Evolutionary conservation across 2,113 vertebrate genomes (phyloP), one percentile per base, ranked within the genome.

Genomic region (Trematomus loennbergii): DNA sequence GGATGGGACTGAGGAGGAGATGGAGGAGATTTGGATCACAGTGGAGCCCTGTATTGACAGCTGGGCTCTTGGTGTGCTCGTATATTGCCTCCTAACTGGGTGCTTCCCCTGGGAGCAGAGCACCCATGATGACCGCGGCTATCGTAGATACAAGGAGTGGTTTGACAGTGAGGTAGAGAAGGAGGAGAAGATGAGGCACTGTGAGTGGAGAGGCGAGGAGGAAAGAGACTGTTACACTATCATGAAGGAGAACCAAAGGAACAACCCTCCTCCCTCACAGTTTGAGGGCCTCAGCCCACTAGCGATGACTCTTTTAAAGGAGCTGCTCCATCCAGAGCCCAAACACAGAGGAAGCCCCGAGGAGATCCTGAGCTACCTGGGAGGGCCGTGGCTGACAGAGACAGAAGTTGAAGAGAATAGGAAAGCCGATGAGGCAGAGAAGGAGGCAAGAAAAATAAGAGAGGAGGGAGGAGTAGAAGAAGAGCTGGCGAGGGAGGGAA

Each of bases 71-170:
- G 97, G 96, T 0, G 91, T 98, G 8, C 96, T 98, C 1, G 83
- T 96, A 33, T 98, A 96, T 91, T 97, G 96, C 40, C 85, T 97
- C 0, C 81, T 96, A 48, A 98, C 96, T 0, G 94, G 96, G 22
- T 96, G 94, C 69, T 97, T 98, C 81, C 97, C 97, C 3, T 98
- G 97, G 97, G 94, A 94, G 0, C 91, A 95, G 78, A 96, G 95
- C 3, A 90, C 96, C 65, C 82, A 79, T 2, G 90, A 96, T 0
- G 96, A 98, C 82, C 92, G 91, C 0, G 85, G 91, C 64, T 98
- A 96, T 2, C 79, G 94, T 36, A 91, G 82, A 22, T 98, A 96
- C 68, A 92, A 92, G 0, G 73, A 89, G 52, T 98, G 97, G 97
- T 94, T 96, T 66, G 91, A 94, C 13, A 50, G 72, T 1, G 78